These are phyloP conservation scores for Alentia gelatinosa DNA, from an alignment of 2,888 invertebrate species.

Conservation along the genomic window DNA sequence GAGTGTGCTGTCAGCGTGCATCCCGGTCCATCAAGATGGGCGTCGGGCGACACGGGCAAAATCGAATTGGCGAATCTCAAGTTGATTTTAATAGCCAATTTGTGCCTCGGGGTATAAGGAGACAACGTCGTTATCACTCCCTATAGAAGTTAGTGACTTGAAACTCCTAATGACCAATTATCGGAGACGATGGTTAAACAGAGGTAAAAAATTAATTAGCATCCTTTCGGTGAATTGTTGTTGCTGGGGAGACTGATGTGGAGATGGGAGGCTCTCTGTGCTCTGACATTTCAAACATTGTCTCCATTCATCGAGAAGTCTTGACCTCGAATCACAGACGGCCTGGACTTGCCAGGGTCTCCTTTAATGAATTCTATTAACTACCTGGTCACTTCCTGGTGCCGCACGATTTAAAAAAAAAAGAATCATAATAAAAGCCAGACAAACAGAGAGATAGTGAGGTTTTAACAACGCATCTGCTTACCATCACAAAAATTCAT, in stretches of 20 bases:
- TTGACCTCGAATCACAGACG: background rate
- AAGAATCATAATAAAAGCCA: no score
- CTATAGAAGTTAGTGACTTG: background rate
- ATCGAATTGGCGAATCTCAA: background rate
- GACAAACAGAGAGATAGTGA: no score
- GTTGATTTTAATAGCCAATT: background rate
- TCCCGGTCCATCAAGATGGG: background rate
- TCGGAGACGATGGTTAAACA: background rate
- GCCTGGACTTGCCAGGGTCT: background rate
- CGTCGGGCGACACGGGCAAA: no score
- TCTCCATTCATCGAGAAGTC: background rate
- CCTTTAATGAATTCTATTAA: no score
- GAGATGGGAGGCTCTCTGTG: background rate
- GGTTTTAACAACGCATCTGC: no score
- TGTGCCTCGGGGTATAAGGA: background rate
- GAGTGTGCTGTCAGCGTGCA: background rate
- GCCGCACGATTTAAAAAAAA: no score
- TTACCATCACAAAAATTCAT: no score
- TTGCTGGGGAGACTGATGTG: background rate
- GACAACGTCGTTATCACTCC: background rate
- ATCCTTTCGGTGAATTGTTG: background rate
- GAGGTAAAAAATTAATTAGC: background rate
- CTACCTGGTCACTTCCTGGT: no score
- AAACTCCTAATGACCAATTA: slow-evolving; percentile 11
- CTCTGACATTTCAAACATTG: background rate